phyloP scores from a whole-genome alignment of 2,888 invertebrate species.

The Syritta pipiens region DNA sequence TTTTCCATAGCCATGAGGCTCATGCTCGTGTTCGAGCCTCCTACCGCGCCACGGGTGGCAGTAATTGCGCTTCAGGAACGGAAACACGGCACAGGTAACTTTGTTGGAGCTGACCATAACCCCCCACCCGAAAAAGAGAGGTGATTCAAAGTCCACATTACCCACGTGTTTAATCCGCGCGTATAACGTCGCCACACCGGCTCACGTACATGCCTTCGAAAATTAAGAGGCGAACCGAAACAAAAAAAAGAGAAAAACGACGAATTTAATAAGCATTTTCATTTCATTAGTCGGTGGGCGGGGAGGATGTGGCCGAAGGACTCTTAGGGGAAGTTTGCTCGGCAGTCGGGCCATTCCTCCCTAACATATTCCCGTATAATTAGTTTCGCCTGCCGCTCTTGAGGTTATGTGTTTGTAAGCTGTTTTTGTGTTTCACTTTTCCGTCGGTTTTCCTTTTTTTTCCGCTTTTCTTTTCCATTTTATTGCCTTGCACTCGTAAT shows the following conservation, averaged over 20 bases:
- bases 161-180: too few species aligned
- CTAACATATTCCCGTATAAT: too few species aligned
- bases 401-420: constrained; percentile 7
- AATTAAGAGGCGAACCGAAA: not conserved
- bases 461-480: constrained; percentile 8
- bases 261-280: constrained; percentile 65
- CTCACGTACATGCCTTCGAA: not conserved
- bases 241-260: too few species aligned
- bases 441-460: too few species aligned
- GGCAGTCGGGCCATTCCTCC: not conserved
- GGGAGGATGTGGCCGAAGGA: constrained; percentile 33
- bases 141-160: constrained; percentile 48
- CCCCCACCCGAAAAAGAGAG: too few species aligned
- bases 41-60: constrained; percentile 2
- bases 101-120: too few species aligned
- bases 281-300: constrained; percentile 56
- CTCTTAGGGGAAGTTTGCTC: too few species aligned
- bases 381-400: constrained; percentile 24
- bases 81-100: constrained; percentile 9
- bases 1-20: too few species aligned
- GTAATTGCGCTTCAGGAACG: constrained; percentile 13
- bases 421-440: constrained; percentile 3
- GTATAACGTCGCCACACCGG: not conserved
- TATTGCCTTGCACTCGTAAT: constrained; percentile 43
- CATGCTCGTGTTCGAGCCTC: too few species aligned